Evolutionary conservation across 2,888 invertebrate species (phyloP), one percentile per base, ranked within the genome.

Genomic region (Labia minor): DNA sequence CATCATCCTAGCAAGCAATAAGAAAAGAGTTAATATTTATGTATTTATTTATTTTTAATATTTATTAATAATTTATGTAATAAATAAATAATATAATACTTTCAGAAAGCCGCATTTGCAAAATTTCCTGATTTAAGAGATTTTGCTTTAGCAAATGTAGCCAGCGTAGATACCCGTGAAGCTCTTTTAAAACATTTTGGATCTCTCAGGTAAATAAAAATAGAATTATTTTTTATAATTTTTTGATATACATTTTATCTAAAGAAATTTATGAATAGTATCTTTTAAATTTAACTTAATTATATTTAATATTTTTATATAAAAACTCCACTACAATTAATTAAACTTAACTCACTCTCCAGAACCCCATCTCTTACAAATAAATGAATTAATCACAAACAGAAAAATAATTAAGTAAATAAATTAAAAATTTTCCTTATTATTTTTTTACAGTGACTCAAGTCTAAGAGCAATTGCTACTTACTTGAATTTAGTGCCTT

Each of bases 71-170:
- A n/a, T n/a, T n/a, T n/a, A n/a, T n/a, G n/a, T n/a, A n/a, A n/a
- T n/a, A n/a, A n/a, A n/a, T n/a, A n/a, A n/a, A n/a, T n/a, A n/a
- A n/a, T n/a, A n/a, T n/a, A n/a, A n/a, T n/a, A n/a, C n/a, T 78
- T 79, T 70, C 80, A 96, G 89, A 92, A 90, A 81, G 95, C 94
- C 0, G 90, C 93, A 0, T 99, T 95, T 78, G 88, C 91, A 0
- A 91, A 95, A 76, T 96, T 94, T 77, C 87, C 90, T 3, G 87
- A 94, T 72, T 78, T 98, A 67, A 82, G 89, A 62, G 84, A 88
- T 70, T 97, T 99, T 79, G 87, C 95, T 0, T 79, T 99, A 37
- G 87, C 94, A 0, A 98, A 96, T 78, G 96, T 99, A 14, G 94
- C 94, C 0, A 90, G 89, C 73, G 91, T 99, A n/a, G 96, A 99